Evolutionary conservation across 2,888 invertebrate species (phyloP).

Genomic region (Shargacucullia verbasci): DNA sequence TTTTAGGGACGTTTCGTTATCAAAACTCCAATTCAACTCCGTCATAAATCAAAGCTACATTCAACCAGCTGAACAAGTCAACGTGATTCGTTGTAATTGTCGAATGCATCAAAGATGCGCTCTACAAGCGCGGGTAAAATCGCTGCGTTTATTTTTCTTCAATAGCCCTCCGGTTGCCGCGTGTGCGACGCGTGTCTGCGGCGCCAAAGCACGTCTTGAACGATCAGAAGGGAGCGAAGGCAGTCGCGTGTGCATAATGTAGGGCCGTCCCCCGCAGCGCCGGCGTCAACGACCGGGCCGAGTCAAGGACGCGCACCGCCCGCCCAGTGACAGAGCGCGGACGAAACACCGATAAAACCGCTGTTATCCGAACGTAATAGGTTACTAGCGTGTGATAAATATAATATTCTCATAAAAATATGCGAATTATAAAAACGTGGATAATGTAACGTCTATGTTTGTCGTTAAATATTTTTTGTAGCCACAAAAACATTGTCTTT

Average conservation of each 20-base stretch:
- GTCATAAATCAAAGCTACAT: conserved; percentile 17
- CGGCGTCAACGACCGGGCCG: conserved; percentile 80
- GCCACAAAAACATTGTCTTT: too few species aligned
- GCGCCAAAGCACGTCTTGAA: conserved; percentile 64
- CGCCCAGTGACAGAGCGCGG: conserved; percentile 65
- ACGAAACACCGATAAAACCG: conserved; percentile 63
- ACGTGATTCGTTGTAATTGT: conserved; percentile 1
- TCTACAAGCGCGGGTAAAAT: conserved; percentile 25
- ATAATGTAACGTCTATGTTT: conserved; percentile 19
- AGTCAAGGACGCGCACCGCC: conserved; percentile 79
- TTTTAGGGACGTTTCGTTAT: not conserved
- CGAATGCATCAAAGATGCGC: conserved; percentile 25
- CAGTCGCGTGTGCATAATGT: conserved; percentile 80
- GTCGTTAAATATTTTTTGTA: not conserved
- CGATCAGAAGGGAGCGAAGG: conserved; percentile 70
- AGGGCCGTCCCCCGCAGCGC: conserved; percentile 76
- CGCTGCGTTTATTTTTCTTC: conserved; percentile 40
- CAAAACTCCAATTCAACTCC: not conserved
- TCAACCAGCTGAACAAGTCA: conserved; percentile 1
- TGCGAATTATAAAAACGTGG: conserved; percentile 43
- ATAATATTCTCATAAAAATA: conserved; percentile 53
- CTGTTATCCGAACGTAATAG: conserved; percentile 59
- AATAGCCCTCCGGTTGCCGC: conserved; percentile 50
- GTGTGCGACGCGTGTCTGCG: conserved; percentile 66
- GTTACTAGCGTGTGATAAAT: conserved; percentile 51